Percentiles rank a stretch among this genome's conserved stretches.
These are phyloP conservation scores for Dissostichus mawsoni DNA, from an alignment of 2,113 vertebrate genomes.

Conservation along the genomic window DNA sequence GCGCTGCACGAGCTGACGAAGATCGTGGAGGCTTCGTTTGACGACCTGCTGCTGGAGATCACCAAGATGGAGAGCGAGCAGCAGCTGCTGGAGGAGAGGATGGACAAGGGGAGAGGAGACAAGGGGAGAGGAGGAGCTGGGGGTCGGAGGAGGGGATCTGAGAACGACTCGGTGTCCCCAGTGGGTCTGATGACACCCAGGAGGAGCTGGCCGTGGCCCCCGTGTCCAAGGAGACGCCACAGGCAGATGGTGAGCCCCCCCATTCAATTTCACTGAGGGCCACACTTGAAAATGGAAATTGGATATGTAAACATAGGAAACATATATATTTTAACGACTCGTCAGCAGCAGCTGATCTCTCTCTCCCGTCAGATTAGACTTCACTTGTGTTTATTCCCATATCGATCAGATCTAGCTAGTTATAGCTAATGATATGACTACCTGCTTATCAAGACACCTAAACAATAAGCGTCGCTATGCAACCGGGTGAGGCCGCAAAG, in stretches of 20 bases:
- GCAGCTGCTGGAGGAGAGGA: slow-evolving; percentile 63
- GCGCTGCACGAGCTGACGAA: slow-evolving; percentile 81
- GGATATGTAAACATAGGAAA: too few species aligned
- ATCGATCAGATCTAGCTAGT: too few species aligned
- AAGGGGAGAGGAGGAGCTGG: background rate
- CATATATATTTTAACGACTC: too few species aligned
- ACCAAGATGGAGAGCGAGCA: slow-evolving; percentile 83
- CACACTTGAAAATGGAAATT: too few species aligned
- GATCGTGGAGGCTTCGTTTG: slow-evolving; percentile 85
- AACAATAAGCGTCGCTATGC: too few species aligned
- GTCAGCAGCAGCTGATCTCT: too few species aligned
- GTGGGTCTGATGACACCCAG: slow-evolving; percentile 64
- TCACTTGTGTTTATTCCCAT: too few species aligned
- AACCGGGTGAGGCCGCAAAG: too few species aligned
- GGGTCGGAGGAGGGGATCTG: slow-evolving; percentile 41
- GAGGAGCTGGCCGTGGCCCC: slow-evolving; percentile 30
- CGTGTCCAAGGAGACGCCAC: slow-evolving; percentile 5
- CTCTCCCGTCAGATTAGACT: too few species aligned
- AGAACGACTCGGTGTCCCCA: slow-evolving; percentile 65
- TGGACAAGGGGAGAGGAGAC: slow-evolving; percentile 42
- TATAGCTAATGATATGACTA: too few species aligned
- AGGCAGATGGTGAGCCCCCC: slow-evolving; percentile 25
- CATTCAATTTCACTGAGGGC: too few species aligned
- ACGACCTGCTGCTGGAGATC: slow-evolving; percentile 85
- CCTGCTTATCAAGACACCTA: too few species aligned